phyloP scores from a whole-genome alignment of 1,140 invertebrate species.

The Dermatophagoides farinae region DNA sequence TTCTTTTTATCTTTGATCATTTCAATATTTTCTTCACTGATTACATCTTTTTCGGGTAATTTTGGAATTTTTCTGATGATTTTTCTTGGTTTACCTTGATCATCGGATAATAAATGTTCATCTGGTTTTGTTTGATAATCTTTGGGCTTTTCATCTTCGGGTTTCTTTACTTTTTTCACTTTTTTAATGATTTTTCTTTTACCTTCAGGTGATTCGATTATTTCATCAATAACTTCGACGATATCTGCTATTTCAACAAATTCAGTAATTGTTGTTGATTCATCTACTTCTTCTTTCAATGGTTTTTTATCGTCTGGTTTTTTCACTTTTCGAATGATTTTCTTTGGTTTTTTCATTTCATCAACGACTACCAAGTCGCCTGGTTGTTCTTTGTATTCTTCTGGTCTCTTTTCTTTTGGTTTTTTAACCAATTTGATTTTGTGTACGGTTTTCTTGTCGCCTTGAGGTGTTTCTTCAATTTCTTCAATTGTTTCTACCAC shows the following conservation, averaged over 20 bases:
- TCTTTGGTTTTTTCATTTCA: conserved; percentile 22
- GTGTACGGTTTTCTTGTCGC: no score
- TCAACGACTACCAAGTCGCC: no score
- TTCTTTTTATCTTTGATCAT: not conserved
- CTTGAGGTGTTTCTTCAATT: no score
- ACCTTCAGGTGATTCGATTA: no score
- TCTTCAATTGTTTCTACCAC: conserved; percentile 22
- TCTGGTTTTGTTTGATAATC: conserved; percentile 23
- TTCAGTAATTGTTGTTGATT: conserved; percentile 2
- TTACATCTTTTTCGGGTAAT: conserved; percentile 5
- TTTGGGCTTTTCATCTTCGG: conserved; percentile 19
- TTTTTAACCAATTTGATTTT: no score
- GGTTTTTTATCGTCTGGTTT: conserved; percentile 17
- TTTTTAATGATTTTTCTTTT: not conserved
- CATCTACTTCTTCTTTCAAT: conserved; percentile 12
- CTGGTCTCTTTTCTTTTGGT: no score
- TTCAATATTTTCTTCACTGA: not conserved
- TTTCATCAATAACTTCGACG: conserved; percentile 15
- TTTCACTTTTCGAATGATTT: conserved; percentile 13
- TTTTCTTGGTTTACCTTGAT: not conserved
- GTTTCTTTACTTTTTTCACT: conserved; percentile 5
- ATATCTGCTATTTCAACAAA: conserved; percentile 1
- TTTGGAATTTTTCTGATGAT: not conserved
- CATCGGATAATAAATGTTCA: not conserved
- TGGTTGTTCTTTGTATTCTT: no score